Evolutionary conservation across 2,797 vertebrate genomes (phyloP).

Genomic region (Holocentrus rufus): DNA sequence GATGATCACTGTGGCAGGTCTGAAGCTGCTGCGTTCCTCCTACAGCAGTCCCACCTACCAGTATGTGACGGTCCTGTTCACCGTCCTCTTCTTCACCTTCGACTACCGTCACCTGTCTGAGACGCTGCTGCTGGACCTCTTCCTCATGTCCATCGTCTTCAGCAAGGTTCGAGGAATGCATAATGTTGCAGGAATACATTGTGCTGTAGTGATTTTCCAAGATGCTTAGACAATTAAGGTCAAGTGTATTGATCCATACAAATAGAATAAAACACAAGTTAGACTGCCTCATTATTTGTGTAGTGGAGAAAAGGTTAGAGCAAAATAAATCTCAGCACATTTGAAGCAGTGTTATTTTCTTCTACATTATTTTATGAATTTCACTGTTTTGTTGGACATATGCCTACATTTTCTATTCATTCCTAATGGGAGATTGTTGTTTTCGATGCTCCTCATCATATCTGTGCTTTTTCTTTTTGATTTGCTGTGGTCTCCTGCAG

Average conservation of each 20-base stretch:
- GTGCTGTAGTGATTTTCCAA: too few species aligned
- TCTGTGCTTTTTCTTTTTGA: conserved; percentile 9
- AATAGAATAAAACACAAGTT: too few species aligned
- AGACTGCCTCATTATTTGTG: too few species aligned
- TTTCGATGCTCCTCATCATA: too few species aligned
- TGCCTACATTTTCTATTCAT: neutral
- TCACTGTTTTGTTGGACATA: neutral
- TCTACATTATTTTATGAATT: neutral
- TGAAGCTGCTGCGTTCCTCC: conserved; percentile 96
- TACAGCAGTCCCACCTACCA: conserved; percentile 97
- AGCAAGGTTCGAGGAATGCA: conserved; percentile 87
- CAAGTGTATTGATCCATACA: too few species aligned
- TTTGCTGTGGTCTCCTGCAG: conserved; percentile 70
- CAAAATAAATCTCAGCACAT: neutral
- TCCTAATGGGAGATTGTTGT: neutral
- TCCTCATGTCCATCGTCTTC: conserved; percentile 98
- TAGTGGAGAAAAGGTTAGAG: neutral
- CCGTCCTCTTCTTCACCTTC: conserved; percentile 97
- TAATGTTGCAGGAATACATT: neutral
- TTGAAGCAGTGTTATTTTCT: neutral
- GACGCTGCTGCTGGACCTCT: conserved; percentile 97
- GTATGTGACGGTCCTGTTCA: conserved; percentile 96
- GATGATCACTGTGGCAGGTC: conserved; percentile 95
- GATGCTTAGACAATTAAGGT: too few species aligned
- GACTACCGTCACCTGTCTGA: conserved; percentile 95